Percentiles rank a stretch among this genome's conserved stretches.
Conservation (phyloP, 2,888 invertebrate species). For the Acronicta leporina region DNA sequence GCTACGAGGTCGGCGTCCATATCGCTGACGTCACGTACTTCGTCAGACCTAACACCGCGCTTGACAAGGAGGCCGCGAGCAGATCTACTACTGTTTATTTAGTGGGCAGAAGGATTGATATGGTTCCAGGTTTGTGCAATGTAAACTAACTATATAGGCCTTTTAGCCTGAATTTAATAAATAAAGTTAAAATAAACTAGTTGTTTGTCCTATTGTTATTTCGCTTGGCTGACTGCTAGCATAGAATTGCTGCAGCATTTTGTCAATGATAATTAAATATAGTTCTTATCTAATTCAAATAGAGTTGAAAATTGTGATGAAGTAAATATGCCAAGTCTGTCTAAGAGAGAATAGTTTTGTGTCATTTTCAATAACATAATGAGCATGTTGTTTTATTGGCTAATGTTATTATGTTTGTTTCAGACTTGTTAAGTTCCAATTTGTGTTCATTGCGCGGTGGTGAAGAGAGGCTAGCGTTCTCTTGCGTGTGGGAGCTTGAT, state of each 20-base stretch:
- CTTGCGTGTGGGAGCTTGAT: conserved; percentile 98
- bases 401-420: conserved; percentile 57
- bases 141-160: no score
- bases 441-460: conserved; percentile 97
- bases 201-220: no score
- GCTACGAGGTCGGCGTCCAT: conserved; percentile 95
- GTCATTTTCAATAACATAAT: no score
- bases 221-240: no score
- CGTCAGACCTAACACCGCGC: conserved; percentile 96
- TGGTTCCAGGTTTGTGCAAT: conserved; percentile 92
- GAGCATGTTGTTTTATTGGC: no score
- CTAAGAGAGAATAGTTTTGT: no score
- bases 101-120: conserved; percentile 97
- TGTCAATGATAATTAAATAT: not conserved
- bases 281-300: no score
- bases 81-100: conserved; percentile 99
- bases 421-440: conserved; percentile 97
- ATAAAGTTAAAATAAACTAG: no score
- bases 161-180: no score
- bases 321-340: no score
- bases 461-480: conserved; percentile 98
- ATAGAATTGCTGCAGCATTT: no score
- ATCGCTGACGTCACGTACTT: conserved; percentile 99
- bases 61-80: conserved; percentile 97
- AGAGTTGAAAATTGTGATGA: no score